A percentile compares a stretch with the other conserved stretches of the same genome.
Conservation (phyloP, 1,140 invertebrate genomes). For the Dreissena rostriformis region DNA sequence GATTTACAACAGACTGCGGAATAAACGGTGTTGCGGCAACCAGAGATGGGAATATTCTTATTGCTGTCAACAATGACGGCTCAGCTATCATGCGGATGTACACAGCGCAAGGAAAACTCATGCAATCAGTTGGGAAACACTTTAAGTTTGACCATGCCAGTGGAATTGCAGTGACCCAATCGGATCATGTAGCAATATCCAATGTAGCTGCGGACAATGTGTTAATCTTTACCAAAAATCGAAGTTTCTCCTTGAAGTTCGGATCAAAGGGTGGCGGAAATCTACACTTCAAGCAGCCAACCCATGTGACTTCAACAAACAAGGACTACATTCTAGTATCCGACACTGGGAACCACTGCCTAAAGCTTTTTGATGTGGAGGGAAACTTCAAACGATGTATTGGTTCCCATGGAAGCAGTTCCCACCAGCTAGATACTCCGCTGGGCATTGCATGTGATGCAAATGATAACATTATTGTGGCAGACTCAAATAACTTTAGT, state of each 20-base stretch:
- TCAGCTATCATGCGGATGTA: conserved; percentile 70
- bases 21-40: conserved; percentile 72
- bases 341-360: conserved; percentile 73
- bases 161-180: conserved; percentile 69
- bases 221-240: conserved; percentile 98
- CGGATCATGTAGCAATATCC: conserved; percentile 71
- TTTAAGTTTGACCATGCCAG: conserved; percentile 74
- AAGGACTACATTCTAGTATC: conserved; percentile 75
- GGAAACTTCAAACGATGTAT: conserved; percentile 76
- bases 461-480: conserved; percentile 97
- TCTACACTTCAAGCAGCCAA: conserved; percentile 82
- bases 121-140: conserved; percentile 70
- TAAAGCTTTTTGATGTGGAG: conserved; percentile 73
- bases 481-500: conserved; percentile 98
- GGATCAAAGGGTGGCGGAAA: conserved; percentile 94
- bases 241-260: conserved; percentile 98
- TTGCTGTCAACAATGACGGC: conserved; percentile 69
- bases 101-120: conserved; percentile 66
- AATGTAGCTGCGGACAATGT: conserved; percentile 93
- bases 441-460: conserved; percentile 98
- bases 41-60: conserved; percentile 69
- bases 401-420: conserved; percentile 64
- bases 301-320: conserved; percentile 68
- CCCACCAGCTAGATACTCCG: conserved; percentile 93
- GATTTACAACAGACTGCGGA: conserved; percentile 68